Evolutionary conservation across 30 jellyfish, hydroid and myxozoan species (phyloP).

Genomic region (Chrysaora quinquecirrha): DNA sequence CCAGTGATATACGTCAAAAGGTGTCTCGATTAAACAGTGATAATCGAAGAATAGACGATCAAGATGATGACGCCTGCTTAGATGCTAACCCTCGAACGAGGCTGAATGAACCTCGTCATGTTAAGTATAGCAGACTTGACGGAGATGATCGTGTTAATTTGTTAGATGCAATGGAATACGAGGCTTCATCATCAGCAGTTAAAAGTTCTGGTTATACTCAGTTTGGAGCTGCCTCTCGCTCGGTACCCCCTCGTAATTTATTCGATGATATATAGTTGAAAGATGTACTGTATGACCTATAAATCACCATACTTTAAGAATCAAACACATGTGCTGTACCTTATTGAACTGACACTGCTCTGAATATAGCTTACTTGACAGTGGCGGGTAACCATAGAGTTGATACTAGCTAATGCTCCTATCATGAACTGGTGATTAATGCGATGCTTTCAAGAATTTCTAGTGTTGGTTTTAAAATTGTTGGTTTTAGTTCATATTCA

Average conservation of each 20-base stretch:
- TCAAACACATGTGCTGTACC: too few relatives aligned
- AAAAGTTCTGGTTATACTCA: slow-evolving; percentile 45
- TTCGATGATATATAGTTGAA: slow-evolving; percentile 68
- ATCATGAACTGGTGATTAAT: too few relatives aligned
- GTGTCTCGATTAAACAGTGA: slow-evolving; percentile 9
- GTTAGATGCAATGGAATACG: slow-evolving; percentile 61
- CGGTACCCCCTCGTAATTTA: slow-evolving; percentile 58
- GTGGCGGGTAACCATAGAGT: too few relatives aligned
- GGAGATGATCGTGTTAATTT: slow-evolving; percentile 51
- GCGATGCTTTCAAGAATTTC: too few relatives aligned
- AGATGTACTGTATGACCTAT: too few relatives aligned
- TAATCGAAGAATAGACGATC: slow-evolving; percentile 49
- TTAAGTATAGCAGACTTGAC: slow-evolving; percentile 57
- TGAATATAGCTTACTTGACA: too few relatives aligned
- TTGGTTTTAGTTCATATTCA: too few relatives aligned
- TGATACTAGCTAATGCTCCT: too few relatives aligned
- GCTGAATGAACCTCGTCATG: slow-evolving; percentile 48
- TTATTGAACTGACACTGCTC: too few relatives aligned
- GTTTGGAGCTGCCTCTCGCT: slow-evolving; percentile 26
- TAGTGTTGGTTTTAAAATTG: too few relatives aligned
- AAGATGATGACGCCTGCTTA: slow-evolving; percentile 40
- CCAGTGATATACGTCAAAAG: slow-evolving; percentile 55
- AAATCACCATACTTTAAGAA: too few relatives aligned
- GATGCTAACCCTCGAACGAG: slow-evolving; percentile 58
- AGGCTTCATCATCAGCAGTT: slow-evolving; percentile 35